Evolutionary conservation across 2,888 invertebrate species (phyloP), one percentile per base, ranked within the genome.

Genomic region (Plagodis dolabraria): DNA sequence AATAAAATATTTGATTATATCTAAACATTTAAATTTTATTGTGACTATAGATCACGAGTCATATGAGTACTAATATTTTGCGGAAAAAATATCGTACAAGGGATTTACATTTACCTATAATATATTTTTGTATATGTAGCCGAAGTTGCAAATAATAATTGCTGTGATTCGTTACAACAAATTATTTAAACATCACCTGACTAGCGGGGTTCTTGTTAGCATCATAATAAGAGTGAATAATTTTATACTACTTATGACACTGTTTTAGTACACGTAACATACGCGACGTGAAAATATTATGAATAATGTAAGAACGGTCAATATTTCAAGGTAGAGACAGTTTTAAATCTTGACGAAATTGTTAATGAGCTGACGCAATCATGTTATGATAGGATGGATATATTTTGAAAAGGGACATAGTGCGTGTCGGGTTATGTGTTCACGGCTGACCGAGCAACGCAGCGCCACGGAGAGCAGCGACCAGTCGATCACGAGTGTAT

Each of bases 401-500:
- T 22, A 55, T 44, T 55, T 52, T 7, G 36, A 12, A 8, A 55
- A 55, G 51, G 50, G 50, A 45, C 22, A 47, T 9, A 42, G 54
- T 58, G 54, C 52, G 57, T 74, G 75, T 72, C 71, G 71, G 76
- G 65, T 57, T 68, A 58, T 71, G 65, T 64, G 75, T 82, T 83
- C 80, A 82, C 82, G 83, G 84, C 80, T 85, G 82, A 84, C 78
- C 78, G 80, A 76, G 75, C 77, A 60, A 64, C 57, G 64, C 60
- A 60, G 74, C 72, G 71, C 76, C 34, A 36, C 43, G 49, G 49
- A 51, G 53, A 35, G 22, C 43, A 36, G 60, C 51, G 77, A 76
- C 77, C 83, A 83, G 82, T 85, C 82, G 83, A 86, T 88, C 87
- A 87, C 85, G 85, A 83, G 83, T 87, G 88, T 86, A 78, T 88